phyloP scores from a whole-genome alignment of 1,140 invertebrate genomes.

The Papilio machaon region DNA sequence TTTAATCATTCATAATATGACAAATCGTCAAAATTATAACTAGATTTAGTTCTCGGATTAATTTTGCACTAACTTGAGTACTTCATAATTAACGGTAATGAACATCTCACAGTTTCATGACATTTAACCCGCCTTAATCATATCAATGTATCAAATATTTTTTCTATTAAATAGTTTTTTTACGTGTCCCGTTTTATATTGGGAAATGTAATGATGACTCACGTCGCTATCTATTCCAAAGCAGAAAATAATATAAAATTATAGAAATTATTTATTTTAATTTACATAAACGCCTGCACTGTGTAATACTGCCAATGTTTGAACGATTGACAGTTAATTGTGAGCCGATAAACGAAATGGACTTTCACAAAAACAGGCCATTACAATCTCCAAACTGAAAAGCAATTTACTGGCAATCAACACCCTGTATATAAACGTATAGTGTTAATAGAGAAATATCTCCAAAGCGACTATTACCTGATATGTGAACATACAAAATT shows the following conservation, averaged over 20 bases:
- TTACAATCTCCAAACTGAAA: conserved; percentile 1
- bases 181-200: neutral
- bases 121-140: neutral
- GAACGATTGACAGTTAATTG: neutral
- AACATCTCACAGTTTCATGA: neutral
- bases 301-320: neutral
- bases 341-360: neutral
- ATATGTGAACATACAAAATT: conserved; percentile 20
- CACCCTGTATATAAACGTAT: conserved; percentile 10
- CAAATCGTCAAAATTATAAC: neutral
- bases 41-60: neutral
- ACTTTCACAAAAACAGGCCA: neutral
- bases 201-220: too few species aligned
- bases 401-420: conserved; percentile 26
- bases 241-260: too few species aligned
- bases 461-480: conserved; percentile 22
- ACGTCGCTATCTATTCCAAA: too few species aligned
- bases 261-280: neutral
- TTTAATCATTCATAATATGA: neutral
- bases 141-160: neutral
- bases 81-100: neutral
- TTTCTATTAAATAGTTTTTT: neutral
- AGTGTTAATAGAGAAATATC: conserved; percentile 15
- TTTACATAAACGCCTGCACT: neutral
- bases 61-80: neutral